Base-by-base conservation (phyloP, 2,797 vertebrate genomes). In the Ambastaia sidthimunki region DNA sequence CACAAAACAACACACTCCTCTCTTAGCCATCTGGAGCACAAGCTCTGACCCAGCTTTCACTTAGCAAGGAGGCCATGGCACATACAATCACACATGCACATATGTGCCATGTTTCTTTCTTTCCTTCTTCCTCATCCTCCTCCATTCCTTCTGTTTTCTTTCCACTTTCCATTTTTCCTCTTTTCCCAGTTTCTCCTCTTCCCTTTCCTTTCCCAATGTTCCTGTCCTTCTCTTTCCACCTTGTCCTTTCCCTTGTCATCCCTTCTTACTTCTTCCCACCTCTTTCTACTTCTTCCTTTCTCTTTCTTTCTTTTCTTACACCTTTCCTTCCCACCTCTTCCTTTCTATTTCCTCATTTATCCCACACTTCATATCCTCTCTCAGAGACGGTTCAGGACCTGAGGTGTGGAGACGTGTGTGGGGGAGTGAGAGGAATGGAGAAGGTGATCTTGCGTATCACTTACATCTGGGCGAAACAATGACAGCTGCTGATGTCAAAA, bases 401-500 rank as follows among this genome's bases (percentile, higher is more conserved):
- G 41, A 76, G 80, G 81, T 82, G 19, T 75, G 52, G 48, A 80
- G 72, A 82, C 23, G 60, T 78, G 68, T 63, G 59, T 76, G 67
- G 84, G 83, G 86, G 62, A 71, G 65, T 59, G 77, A 85, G 73
- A 84, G 21, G 84, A 78, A 72, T 66, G 31, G 76, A 87, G 81
- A 81, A 77, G 66, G 69, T 86, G 85, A 84, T 89, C 84, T 89
- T 69, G 77, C 59, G 48, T 86, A 86, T 86, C 78, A 76, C 73
- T 87, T 86, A 85, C 84, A 84, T 85, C 85, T 86, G 76, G 71
- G 31, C 55, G 13, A 82, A 82, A 87, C 78, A 82, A 78, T 85
- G 86, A 76, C 86, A 87, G 86, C 80, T 84, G 83, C 73, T 82
- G 82, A 84, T 82, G 79, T 86, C 85, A 83, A 28, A 83, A 86